Evolutionary conservation across 2,888 invertebrate species (phyloP).

Genomic region (Cataglyphis livida): DNA sequence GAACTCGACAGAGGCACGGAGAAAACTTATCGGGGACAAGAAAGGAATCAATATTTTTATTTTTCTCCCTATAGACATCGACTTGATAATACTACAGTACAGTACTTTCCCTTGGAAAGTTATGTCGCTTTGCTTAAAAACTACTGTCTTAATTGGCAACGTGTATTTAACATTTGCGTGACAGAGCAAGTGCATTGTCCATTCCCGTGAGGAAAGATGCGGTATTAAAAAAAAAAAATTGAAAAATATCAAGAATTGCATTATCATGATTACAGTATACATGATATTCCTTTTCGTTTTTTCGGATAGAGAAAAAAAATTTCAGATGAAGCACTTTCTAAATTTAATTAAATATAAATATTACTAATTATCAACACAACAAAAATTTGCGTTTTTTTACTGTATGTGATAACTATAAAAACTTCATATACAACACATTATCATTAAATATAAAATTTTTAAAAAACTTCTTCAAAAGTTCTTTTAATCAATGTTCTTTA

Average conservation of each 20-base stretch:
- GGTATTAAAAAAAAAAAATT: neutral
- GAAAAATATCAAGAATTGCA: neutral
- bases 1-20: conserved; percentile 1
- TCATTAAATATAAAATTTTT: neutral
- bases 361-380: neutral
- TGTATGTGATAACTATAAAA: neutral
- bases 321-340: neutral
- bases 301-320: neutral
- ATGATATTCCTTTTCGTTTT: neutral
- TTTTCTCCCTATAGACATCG: conserved; percentile 53
- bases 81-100: conserved; percentile 46
- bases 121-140: conserved; percentile 36
- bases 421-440: neutral
- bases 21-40: conserved; percentile 32
- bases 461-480: neutral
- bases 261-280: neutral
- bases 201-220: neutral
- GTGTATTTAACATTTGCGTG: conserved; percentile 59
- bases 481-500: neutral
- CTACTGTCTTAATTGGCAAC: conserved; percentile 61
- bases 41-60: conserved; percentile 45
- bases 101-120: neutral
- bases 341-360: neutral
- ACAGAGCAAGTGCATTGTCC: neutral
- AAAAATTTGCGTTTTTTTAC: neutral